phyloP scores from a whole-genome alignment of 2,113 vertebrate genomes.

The Menura novaehollandiae region DNA sequence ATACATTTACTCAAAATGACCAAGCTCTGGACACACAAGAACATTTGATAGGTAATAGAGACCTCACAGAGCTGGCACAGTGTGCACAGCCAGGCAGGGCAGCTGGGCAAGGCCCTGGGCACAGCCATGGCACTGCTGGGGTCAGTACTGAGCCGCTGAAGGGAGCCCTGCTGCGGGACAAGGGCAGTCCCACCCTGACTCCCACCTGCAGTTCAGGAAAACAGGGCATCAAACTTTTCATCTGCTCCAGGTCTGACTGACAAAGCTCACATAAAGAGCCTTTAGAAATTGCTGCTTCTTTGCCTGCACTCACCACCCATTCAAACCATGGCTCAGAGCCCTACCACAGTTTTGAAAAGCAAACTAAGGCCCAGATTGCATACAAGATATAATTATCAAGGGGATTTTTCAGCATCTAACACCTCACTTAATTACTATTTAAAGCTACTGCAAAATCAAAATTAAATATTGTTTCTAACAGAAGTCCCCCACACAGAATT shows the following conservation, averaged over 20 bases:
- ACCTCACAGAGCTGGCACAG: neutral
- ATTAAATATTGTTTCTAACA: neutral
- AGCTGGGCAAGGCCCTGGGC: neutral
- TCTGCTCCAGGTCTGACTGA: neutral
- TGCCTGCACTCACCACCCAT: neutral
- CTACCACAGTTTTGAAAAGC: neutral
- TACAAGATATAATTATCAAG: neutral
- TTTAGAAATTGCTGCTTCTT: neutral
- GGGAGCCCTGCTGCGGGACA: neutral
- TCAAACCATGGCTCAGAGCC: neutral
- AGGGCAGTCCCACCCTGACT: neutral
- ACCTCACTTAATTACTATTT: neutral
- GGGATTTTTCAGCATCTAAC: neutral
- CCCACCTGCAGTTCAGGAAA: neutral
- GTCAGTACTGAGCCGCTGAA: no score
- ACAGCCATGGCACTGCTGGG: neutral
- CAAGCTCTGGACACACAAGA: neutral
- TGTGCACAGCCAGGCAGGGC: neutral
- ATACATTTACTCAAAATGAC: fast-evolving
- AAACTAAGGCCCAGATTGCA: neutral
- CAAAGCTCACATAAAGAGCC: neutral
- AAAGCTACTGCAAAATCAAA: neutral
- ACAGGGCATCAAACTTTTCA: fast-evolving
- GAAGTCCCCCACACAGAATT: fast-evolving
- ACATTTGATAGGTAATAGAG: neutral